These are phyloP conservation scores for Idaea straminata DNA, from an alignment of 2,888 invertebrate species.

Conservation along the genomic window DNA sequence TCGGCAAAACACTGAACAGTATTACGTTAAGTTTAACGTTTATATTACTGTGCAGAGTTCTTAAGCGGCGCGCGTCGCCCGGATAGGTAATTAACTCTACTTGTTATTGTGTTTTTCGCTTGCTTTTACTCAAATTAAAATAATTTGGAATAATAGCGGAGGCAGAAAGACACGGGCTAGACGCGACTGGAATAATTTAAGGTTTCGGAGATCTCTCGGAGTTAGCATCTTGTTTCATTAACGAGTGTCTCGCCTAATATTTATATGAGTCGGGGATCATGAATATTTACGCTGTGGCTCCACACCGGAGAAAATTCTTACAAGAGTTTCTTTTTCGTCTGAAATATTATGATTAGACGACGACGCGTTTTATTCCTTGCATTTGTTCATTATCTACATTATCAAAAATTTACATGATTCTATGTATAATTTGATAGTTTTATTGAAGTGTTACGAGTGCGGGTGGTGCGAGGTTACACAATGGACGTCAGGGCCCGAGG, in stretches of 20 bases:
- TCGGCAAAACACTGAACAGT: slow-evolving; percentile 37
- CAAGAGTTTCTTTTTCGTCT: slow-evolving; percentile 39
- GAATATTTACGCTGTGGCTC: slow-evolving; percentile 62
- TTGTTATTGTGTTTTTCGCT: slow-evolving; percentile 63
- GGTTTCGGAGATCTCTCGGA: slow-evolving; percentile 50
- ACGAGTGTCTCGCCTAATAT: slow-evolving; percentile 60
- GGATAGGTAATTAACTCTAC: slow-evolving; percentile 61
- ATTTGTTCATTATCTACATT: neutral
- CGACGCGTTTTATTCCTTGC: slow-evolving; percentile 14
- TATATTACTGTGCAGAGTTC: slow-evolving; percentile 48
- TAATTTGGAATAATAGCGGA: slow-evolving; percentile 72
- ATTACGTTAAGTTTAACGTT: slow-evolving; percentile 55
- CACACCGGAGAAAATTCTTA: slow-evolving; percentile 51
- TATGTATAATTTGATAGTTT: slow-evolving; percentile 51
- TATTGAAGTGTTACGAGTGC: slow-evolving; percentile 26
- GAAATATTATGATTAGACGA: slow-evolving; percentile 37
- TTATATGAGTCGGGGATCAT: slow-evolving; percentile 64
- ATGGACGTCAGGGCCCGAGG: slow-evolving; percentile 40
- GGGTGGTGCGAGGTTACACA: slow-evolving; percentile 30
- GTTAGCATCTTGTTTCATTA: slow-evolving; percentile 75
- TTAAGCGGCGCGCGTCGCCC: slow-evolving; percentile 52
- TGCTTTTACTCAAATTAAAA: slow-evolving; percentile 75
- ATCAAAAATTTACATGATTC: slow-evolving; percentile 6
- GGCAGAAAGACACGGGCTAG: slow-evolving; percentile 53
- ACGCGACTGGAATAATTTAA: slow-evolving; percentile 66